Evolutionary conservation across 2,888 invertebrate genomes (phyloP).

Genomic region (Heliconius hortense): DNA sequence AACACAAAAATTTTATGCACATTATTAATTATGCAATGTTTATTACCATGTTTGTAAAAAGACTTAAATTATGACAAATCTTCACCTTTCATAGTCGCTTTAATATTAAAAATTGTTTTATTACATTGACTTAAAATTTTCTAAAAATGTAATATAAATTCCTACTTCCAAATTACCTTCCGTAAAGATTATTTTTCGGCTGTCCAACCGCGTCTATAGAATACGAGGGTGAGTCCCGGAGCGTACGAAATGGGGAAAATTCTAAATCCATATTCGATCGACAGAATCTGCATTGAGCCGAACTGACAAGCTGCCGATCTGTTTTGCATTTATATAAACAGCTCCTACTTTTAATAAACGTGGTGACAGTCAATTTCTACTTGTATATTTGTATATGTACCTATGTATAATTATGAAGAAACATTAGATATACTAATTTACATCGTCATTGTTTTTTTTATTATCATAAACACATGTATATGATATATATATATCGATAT

Average conservation of each 20-base stretch:
- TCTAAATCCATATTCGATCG: slow-evolving; percentile 82
- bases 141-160: slow-evolving; percentile 40
- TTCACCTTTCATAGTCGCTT: background rate
- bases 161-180: slow-evolving; percentile 49
- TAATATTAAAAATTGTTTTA: slow-evolving; percentile 17
- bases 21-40: background rate
- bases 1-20: background rate
- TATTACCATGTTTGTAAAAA: background rate
- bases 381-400: slow-evolving; percentile 1
- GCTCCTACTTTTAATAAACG: slow-evolving; percentile 73
- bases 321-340: slow-evolving; percentile 83
- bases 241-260: slow-evolving; percentile 69
- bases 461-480: background rate
- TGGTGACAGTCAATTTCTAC: slow-evolving; percentile 51
- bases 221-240: slow-evolving; percentile 64
- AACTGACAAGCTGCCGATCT: slow-evolving; percentile 81
- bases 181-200: slow-evolving; percentile 74
- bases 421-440: no score
- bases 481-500: background rate
- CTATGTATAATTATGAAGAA: no score
- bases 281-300: slow-evolving; percentile 76
- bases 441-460: background rate
- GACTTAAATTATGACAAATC: background rate
- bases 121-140: slow-evolving; percentile 39
- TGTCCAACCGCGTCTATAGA: slow-evolving; percentile 73